Base-by-base conservation (phyloP, 1,140 invertebrate species). In the Sycophila sp. region DNA sequence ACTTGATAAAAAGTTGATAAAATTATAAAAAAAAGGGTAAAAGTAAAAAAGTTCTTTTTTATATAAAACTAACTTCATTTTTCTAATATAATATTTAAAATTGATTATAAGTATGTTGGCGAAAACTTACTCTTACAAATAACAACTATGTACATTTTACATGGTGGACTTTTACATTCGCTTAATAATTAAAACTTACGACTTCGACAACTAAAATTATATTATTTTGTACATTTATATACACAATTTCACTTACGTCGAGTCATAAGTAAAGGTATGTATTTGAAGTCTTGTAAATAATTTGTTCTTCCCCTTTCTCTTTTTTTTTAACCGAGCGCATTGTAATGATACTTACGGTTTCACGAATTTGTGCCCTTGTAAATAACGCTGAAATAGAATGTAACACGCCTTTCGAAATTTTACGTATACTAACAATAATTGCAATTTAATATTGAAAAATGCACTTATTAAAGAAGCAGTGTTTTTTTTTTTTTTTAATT, bases 211-310 rank as follows among this genome's bases (percentile, higher is more conserved):
- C 28, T 22, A 22, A 65, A 40, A 63, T 2, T 38, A 55, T 22
- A 2, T 34, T 36, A 6, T 56, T 34, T 42, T 66, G 28, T 56
- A 66, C 4, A 56, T 56, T 66, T 56, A 66, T 45, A 42, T 32
- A 56, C n/a, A 38, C 62, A 55, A 58, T 26, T 15, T 28, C 8
- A 47, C n/a, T 8, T 24, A 65, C 10, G 5, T 42, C 26, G 26
- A 42, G 26, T 53, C 47, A 38, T 55, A 65, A 65, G 17, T 36
- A 4, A 47, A 66, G 22, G 30, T 22, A 30, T 38, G 13, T 30
- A 17, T 30, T 42, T 32, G 24, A 42, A 4, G 13, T 42, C 47
- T 58, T 67, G 53, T 67, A 67, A 15, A 67, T 58, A 58, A 40
- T 56, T 17, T 22, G 2, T 49, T 36, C 34, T 22, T 17, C 15